These are phyloP conservation scores for Petrocephalus microphthalmus DNA, from an alignment of 2,113 vertebrate genomes.

Conservation along the genomic window DNA sequence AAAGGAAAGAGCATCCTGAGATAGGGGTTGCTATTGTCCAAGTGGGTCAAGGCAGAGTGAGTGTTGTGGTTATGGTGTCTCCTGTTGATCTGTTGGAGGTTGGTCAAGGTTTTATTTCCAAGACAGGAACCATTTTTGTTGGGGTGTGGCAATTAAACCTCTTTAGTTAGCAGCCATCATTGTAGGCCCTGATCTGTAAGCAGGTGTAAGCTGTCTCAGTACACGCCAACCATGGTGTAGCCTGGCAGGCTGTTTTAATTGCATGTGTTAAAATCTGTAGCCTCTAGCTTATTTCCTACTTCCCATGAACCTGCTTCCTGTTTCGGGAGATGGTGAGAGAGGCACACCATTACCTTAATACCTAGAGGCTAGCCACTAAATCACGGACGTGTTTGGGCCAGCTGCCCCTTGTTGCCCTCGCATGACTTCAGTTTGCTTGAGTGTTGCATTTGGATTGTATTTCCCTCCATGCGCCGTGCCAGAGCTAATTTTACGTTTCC, in stretches of 20 bases:
- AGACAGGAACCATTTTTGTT: no score
- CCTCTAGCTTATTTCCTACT: background rate
- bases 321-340: background rate
- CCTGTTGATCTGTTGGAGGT: background rate
- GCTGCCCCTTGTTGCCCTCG: background rate
- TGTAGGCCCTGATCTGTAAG: background rate
- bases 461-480: background rate
- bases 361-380: background rate
- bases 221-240: background rate
- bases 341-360: background rate
- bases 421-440: background rate
- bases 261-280: background rate
- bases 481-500: background rate
- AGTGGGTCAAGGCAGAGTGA: background rate
- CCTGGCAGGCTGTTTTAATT: background rate
- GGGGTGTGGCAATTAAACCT: background rate
- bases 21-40: background rate
- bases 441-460: background rate
- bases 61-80: background rate
- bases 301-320: background rate
- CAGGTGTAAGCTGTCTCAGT: background rate
- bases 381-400: background rate
- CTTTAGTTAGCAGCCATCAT: background rate
- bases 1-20: background rate
- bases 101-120: background rate